Base-by-base conservation (phyloP, 2,113 vertebrate genomes). In the Tragelaphus buxtoni region DNA sequence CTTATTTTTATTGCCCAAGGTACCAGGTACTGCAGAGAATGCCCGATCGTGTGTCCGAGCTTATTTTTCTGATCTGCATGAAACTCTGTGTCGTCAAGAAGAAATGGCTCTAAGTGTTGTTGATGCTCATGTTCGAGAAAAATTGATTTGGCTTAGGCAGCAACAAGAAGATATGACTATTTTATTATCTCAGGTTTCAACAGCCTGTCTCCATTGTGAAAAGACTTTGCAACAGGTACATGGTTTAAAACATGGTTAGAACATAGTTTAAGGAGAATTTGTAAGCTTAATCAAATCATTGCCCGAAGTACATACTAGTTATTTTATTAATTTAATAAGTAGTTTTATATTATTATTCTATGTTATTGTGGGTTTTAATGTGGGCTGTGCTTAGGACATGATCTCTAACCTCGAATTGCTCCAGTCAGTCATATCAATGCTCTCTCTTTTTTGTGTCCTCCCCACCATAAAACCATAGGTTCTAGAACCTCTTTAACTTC, bases 91-190 rank as follows among this genome's bases (percentile, higher is more conserved):
- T 97, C 99, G 99, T 89, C 99, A 99, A 98, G 99, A 99, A 98
- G 99, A 99, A 98, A 99, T 99, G 99, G 99, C 99, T 61, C 98
- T 99, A 87, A 99, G 99, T 91, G 99, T 99, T 96, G 99, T 99
- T 97, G 99, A 99, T 88, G 99, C 99, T 26, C 99, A 99, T 1
- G 99, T 99, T 85, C 98, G 99, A 95, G 99, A 99, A 98, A 99
- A 99, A 95, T 98, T 99, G 89, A 99, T 99, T 98, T 99, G 99
- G 99, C 99, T 99, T 90, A 98, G 99, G 87, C 99, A 99, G 96
- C 99, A 99, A 97, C 99, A 99, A 98, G 99, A 99, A 98, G 99
- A 99, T 98, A 99, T 99, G 99, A 99, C 99, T 96, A 99, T 99
- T 98, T 98, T 99, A 94, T 98, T 99, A 97, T 99, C 99, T 7